These are phyloP conservation scores for Heliconius congener DNA, from an alignment of 1,140 invertebrate species.

Conservation along the genomic window DNA sequence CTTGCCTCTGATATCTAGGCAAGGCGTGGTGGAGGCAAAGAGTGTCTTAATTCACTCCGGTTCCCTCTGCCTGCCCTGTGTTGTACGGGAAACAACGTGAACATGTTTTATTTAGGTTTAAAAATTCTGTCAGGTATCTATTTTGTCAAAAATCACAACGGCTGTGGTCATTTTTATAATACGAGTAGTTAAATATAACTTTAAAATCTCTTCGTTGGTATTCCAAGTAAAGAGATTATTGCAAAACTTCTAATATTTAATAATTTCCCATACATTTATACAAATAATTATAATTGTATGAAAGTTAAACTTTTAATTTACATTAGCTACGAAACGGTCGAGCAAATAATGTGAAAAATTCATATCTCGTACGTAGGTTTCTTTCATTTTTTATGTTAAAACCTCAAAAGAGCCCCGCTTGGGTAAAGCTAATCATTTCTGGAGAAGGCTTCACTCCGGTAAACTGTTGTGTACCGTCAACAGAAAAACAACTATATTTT, in stretches of 20 bases:
- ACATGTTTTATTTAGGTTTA: too few species aligned
- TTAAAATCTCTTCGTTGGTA: too few species aligned
- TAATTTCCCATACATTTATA: not conserved
- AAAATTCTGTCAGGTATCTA: too few species aligned
- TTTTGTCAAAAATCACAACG: too few species aligned
- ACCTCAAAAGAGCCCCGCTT: conserved; percentile 5
- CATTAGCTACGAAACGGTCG: not conserved
- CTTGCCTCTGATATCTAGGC: too few species aligned
- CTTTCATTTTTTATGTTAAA: not conserved
- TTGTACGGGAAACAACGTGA: too few species aligned
- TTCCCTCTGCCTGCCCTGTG: too few species aligned
- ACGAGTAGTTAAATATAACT: too few species aligned
- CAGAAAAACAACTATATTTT: not conserved
- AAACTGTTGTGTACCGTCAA: not conserved
- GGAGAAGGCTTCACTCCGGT: not conserved
- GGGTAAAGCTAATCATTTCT: conserved; percentile 6
- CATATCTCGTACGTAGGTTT: not conserved
- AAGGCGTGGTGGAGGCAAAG: too few species aligned
- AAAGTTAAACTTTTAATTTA: not conserved
- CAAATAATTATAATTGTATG: not conserved
- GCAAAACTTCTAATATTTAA: too few species aligned
- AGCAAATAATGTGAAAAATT: not conserved
- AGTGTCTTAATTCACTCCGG: too few species aligned
- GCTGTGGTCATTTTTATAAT: too few species aligned
- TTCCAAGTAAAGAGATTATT: not conserved